Base-by-base conservation (phyloP, 2,888 invertebrate genomes). In the Acronicta psi region DNA sequence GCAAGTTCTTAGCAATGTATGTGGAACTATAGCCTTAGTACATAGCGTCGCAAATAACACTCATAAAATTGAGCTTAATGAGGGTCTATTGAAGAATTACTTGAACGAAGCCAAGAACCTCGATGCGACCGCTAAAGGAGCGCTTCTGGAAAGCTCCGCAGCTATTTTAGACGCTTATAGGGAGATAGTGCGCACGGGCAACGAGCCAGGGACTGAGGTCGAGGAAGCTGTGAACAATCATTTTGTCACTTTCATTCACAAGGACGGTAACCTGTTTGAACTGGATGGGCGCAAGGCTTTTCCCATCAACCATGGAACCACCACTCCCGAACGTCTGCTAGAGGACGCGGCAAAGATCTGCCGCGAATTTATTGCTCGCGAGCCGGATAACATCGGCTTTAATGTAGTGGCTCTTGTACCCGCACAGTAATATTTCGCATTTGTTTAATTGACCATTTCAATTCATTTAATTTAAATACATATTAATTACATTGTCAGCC, bases 11-110 rank as follows among this genome's bases (percentile, higher is more conserved):
- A 96, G 97, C 64, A 99, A 99, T 89, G 98, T 99, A 4, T 99
- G 99, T 89, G 99, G 99, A 25, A 99, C 99, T 1, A 96, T 99
- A 66, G 99, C 99, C 7, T 92, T 99, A 45, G 96, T 99, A 55
- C 99, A 99, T 86, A 96, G 98, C 73, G 95, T 99, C 61, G 98
- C 98, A 10, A 99, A 99, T 87, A 98, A 98, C 85, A 90, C 93
- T n/a, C 96, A 97, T 65, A 95, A 96, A 13, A 96, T 98, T 50
- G 88, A 95, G 25, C 83, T 98, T 6, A 66, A 74, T 5, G 92
- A 95, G 34, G 97, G 97, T 0, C 94, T 96, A 6, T 88, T 98
- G 57, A 97, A 98, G 87, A 95, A 95, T 46, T 98, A 98, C 78
- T 83, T 98, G 41, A 95, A 96, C 2, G 95, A 96, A 25, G 96